Base-by-base conservation (phyloP, 2,888 invertebrate species). In the Deilephila elpenor region DNA sequence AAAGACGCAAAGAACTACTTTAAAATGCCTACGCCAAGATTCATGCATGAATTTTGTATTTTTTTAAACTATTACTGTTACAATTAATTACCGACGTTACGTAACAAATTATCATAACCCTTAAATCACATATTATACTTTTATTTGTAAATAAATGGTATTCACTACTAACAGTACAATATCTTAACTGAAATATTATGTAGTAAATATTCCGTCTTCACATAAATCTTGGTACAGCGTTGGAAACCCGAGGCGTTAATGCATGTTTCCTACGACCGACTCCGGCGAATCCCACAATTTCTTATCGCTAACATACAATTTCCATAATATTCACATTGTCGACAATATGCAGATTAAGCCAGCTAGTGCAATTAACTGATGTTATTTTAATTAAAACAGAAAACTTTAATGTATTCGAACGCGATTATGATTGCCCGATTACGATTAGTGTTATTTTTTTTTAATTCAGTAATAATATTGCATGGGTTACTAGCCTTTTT, bases 341-440 rank as follows among this genome's bases (percentile, higher is more conserved):
- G 70, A 79, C 77, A 76, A 78, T 76, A 77, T 78, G 78, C 64
- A 61, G 70, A 73, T 76, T 75, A 73, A 74, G 62, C 25, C 53
- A 74, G 79, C 79, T 79, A 75, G 81, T 79, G 73, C 76, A 83
- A 84, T 84, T 81, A 82, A 67, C 51, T 44, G 75, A 72, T 76
- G 74, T 67, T 77, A 78, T 78, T 82, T 81, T 82, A 83, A 83
- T 85, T 82, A 80, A 75, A 80, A 78, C 74, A 71, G 51, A 37
- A 71, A 29, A 71, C 25, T 25, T 59, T 60, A 71, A 71, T 71
- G 71, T 3, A n/a, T n/a, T n/a, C n/a, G n/a, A 37, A 17, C 25
- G 51, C 25, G 25, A 51, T 51, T 44, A 51, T 67, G 20, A 44
- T 5, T 51, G 25, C 19, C 4, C 25, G 44, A 44, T 44, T 51